Evolutionary conservation across 2,888 invertebrate genomes (phyloP).

Genomic region (Drosophila tripunctata): DNA sequence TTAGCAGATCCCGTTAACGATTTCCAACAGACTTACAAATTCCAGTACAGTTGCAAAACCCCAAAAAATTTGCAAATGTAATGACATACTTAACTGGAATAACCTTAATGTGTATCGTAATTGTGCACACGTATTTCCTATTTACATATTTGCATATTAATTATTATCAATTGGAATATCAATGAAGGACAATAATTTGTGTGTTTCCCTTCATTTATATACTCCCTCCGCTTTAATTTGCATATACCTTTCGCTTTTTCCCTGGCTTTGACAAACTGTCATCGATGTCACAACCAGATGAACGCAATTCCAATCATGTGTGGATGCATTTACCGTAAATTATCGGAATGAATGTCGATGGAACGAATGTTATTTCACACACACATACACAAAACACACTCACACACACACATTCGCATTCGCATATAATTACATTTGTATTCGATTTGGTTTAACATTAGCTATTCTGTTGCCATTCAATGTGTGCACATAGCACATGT

Average conservation of each 20-base stretch:
- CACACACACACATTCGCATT: background rate
- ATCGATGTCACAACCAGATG: slow-evolving; percentile 51
- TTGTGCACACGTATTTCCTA: slow-evolving; percentile 2
- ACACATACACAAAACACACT: background rate
- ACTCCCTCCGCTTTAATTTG: background rate
- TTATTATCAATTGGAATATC: slow-evolving; percentile 28
- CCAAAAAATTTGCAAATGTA: background rate
- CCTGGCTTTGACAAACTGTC: background rate
- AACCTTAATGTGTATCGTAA: background rate
- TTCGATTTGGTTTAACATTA: background rate
- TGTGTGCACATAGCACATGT: background rate
- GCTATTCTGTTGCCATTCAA: background rate
- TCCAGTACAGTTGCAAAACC: background rate
- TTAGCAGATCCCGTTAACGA: too few species aligned
- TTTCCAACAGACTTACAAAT: background rate
- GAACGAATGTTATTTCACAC: slow-evolving; percentile 8
- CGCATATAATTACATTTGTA: background rate
- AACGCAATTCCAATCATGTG: slow-evolving; percentile 5
- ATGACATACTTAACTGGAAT: background rate
- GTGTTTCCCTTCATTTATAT: background rate
- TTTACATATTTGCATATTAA: slow-evolving; percentile 17
- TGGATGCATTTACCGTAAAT: slow-evolving; percentile 28
- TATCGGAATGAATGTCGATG: slow-evolving; percentile 6
- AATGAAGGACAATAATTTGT: slow-evolving; percentile 32
- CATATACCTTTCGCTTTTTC: background rate